phyloP scores from a whole-genome alignment of 2,797 vertebrate species.

The Hapalemur alaotrensis region DNA sequence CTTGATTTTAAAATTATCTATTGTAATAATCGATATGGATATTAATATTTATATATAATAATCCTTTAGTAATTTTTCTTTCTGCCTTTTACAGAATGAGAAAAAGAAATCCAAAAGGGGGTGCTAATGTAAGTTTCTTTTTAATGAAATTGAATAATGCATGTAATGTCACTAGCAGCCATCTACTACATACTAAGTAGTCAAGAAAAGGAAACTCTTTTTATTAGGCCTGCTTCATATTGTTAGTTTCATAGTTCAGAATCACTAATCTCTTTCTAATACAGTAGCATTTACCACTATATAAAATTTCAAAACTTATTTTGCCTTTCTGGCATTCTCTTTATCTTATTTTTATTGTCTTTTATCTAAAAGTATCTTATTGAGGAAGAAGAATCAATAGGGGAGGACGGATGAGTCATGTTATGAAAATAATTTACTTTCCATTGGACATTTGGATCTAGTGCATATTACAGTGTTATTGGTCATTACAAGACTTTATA shows the following conservation, averaged over 20 bases:
- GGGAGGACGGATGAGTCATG: neutral
- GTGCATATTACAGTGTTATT: constrained; percentile 55
- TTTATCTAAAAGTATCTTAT: constrained; percentile 18
- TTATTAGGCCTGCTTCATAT: neutral
- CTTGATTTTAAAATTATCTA: neutral
- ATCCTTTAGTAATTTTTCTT: neutral
- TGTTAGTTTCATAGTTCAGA: neutral
- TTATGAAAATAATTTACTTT: constrained; percentile 55
- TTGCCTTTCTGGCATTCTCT: constrained; percentile 23
- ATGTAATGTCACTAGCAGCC: neutral
- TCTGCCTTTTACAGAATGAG: neutral
- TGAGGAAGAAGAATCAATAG: constrained; percentile 11
- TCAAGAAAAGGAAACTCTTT: neutral
- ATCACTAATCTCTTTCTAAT: neutral
- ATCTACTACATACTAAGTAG: neutral
- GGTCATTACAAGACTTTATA: constrained; percentile 58
- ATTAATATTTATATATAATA: neutral
- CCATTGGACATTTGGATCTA: constrained; percentile 9
- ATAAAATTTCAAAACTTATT: constrained; percentile 3
- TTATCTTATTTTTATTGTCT: constrained; percentile 17
- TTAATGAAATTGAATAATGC: neutral
- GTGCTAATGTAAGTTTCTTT: neutral
- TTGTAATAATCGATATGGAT: neutral
- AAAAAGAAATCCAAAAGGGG: neutral
- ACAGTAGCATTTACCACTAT: neutral